Evolutionary conservation across 1,140 invertebrate species (phyloP).

Genomic region (Glomeris maerens): DNA sequence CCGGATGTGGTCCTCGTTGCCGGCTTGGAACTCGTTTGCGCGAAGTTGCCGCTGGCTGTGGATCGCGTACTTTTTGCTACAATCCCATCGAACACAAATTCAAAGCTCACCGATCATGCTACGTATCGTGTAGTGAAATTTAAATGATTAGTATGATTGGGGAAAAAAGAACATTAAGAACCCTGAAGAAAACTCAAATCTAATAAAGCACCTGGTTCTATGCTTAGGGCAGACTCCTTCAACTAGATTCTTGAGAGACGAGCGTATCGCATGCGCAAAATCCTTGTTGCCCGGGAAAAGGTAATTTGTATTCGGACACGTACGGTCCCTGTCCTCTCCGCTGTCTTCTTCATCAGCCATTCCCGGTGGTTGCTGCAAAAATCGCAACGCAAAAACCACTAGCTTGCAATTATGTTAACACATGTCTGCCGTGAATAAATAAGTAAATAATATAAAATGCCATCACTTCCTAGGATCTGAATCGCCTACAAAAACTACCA

Average conservation of each 20-base stretch:
- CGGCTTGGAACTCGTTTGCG: slow-evolving; percentile 46
- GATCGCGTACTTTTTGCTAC: too few species aligned
- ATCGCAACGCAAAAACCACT: background rate
- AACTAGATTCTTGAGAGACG: slow-evolving; percentile 68
- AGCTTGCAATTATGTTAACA: background rate
- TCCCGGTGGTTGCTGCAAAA: background rate
- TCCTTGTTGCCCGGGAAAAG: slow-evolving; percentile 54
- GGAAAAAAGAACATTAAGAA: background rate
- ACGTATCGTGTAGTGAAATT: too few species aligned
- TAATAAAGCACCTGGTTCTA: slow-evolving; percentile 19
- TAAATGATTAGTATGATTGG: background rate
- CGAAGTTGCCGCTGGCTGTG: slow-evolving; percentile 24
- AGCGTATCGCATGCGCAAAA: slow-evolving; percentile 33
- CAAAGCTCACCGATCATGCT: too few species aligned
- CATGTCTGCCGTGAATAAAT: too few species aligned
- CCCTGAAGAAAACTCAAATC: slow-evolving; percentile 4
- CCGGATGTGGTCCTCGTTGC: slow-evolving; percentile 76
- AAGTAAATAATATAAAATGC: too few species aligned
- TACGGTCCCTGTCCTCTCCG: slow-evolving; percentile 46
- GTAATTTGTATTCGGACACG: slow-evolving; percentile 71
- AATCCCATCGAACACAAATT: too few species aligned
- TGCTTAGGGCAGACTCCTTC: slow-evolving; percentile 57
- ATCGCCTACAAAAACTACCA: too few species aligned
- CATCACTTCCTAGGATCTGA: too few species aligned
- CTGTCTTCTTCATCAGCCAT: too few species aligned